phyloP scores from a whole-genome alignment of 2,797 vertebrate species.

The Hoplostethus mediterraneus region DNA sequence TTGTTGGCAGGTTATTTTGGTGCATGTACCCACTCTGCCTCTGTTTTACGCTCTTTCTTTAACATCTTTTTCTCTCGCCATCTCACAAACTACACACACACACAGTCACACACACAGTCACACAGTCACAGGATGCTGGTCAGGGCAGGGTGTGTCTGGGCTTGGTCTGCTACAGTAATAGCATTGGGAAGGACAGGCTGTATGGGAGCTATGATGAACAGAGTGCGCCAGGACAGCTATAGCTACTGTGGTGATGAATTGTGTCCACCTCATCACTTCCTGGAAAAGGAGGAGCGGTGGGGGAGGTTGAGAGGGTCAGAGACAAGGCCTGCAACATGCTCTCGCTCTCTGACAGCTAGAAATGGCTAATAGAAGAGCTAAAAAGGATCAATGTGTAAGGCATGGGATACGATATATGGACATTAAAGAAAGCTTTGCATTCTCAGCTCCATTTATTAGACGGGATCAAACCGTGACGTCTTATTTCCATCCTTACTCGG shows the following conservation, averaged over 20 bases:
- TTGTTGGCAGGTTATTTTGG: slow-evolving; percentile 28
- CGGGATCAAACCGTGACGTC: slow-evolving; percentile 15
- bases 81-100: slow-evolving; percentile 25
- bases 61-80: slow-evolving; percentile 2
- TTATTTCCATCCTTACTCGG: slow-evolving; percentile 8
- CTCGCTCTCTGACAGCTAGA: not conserved
- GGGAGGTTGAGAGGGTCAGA: slow-evolving; percentile 19
- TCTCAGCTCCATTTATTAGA: slow-evolving; percentile 34
- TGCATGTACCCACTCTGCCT: not conserved
- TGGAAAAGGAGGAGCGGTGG: slow-evolving; percentile 31
- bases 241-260: slow-evolving; percentile 50
- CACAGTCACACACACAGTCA: slow-evolving; percentile 23
- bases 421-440: slow-evolving; percentile 12
- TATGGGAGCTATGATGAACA: slow-evolving; percentile 51
- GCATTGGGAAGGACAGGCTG: slow-evolving; percentile 34
- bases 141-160: slow-evolving; percentile 28
- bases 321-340: slow-evolving; percentile 1
- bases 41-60: not conserved
- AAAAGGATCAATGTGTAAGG: slow-evolving; percentile 6
- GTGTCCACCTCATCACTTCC: slow-evolving; percentile 60
- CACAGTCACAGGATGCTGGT: slow-evolving; percentile 42
- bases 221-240: slow-evolving; percentile 23
- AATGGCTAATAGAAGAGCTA: not conserved
- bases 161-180: slow-evolving; percentile 35
- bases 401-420: slow-evolving; percentile 19